Percentiles rank a stretch among this genome's conserved stretches.
phyloP scores from a whole-genome alignment of 2,113 vertebrate species.

The Eleginops maclovinus region DNA sequence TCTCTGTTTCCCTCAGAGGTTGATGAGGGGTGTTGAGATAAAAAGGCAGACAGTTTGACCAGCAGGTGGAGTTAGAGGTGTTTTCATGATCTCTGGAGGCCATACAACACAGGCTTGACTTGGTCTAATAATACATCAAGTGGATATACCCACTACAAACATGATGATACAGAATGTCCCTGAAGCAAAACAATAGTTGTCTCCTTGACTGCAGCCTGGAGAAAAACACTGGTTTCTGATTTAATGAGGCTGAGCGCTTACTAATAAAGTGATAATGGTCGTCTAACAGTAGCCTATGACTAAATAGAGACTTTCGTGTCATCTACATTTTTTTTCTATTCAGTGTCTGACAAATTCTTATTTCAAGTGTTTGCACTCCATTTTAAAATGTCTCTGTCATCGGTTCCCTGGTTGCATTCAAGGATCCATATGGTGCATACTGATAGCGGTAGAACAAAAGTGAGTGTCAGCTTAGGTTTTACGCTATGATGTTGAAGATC shows the following conservation, averaged over 20 bases:
- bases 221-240: conserved; percentile 17
- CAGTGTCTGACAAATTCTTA: background rate
- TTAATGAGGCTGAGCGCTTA: conserved; percentile 3
- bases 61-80: conserved; percentile 72
- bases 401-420: background rate
- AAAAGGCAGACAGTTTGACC: conserved; percentile 11
- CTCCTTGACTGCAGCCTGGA: conserved; percentile 10
- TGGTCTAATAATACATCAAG: conserved; percentile 7
- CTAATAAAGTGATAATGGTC: conserved; percentile 16
- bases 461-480: background rate
- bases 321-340: background rate
- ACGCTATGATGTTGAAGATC: background rate
- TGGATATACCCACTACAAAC: conserved; percentile 6
- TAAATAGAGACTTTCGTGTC: background rate
- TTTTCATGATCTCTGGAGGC: conserved; percentile 17
- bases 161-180: conserved; percentile 36
- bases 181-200: conserved; percentile 7
- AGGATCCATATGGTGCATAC: conserved; percentile 3
- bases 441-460: background rate
- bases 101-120: background rate
- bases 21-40: too few species aligned
- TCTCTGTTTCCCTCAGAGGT: background rate
- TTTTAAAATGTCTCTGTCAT: background rate
- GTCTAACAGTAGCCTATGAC: background rate
- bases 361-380: background rate